phyloP scores from a whole-genome alignment of 2,888 invertebrate genomes.

The Scaptomyza parva region DNA sequence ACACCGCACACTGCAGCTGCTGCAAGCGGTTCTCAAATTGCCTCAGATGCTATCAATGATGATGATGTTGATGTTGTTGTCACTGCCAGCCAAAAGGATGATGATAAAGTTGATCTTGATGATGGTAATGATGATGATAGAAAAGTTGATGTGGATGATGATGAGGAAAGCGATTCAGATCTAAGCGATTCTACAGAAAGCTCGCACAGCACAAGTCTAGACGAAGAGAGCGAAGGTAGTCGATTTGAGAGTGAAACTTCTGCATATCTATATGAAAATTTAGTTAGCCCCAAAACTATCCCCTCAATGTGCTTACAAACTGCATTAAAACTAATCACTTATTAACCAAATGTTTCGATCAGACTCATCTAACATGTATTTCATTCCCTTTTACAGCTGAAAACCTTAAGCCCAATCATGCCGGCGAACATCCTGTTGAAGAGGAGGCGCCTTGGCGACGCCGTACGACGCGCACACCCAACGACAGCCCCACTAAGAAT shows the following conservation, averaged over 20 bases:
- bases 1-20: constrained; percentile 75
- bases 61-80: constrained; percentile 29
- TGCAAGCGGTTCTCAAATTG: constrained; percentile 61
- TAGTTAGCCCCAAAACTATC: constrained; percentile 14
- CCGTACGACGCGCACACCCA: constrained; percentile 86
- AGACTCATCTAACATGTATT: not conserved
- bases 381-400: constrained; percentile 59
- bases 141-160: constrained; percentile 45
- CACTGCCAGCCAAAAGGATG: constrained; percentile 5
- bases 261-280: constrained; percentile 9
- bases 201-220: constrained; percentile 84
- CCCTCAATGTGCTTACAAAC: constrained; percentile 34
- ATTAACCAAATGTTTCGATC: not conserved
- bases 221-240: constrained; percentile 76
- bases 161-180: constrained; percentile 86
- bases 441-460: constrained; percentile 89
- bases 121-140: constrained; percentile 38
- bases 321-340: constrained; percentile 50
- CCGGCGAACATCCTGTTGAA: constrained; percentile 85
- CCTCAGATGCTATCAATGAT: constrained; percentile 17
- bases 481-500: constrained; percentile 86
- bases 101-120: constrained; percentile 14
- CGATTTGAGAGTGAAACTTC: constrained; percentile 36
- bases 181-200: constrained; percentile 85
- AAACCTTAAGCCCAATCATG: constrained; percentile 76